Evolutionary conservation across 2,797 vertebrate species (phyloP), one percentile per base, ranked within the genome.

Genomic region (Neoniphon sammara): DNA sequence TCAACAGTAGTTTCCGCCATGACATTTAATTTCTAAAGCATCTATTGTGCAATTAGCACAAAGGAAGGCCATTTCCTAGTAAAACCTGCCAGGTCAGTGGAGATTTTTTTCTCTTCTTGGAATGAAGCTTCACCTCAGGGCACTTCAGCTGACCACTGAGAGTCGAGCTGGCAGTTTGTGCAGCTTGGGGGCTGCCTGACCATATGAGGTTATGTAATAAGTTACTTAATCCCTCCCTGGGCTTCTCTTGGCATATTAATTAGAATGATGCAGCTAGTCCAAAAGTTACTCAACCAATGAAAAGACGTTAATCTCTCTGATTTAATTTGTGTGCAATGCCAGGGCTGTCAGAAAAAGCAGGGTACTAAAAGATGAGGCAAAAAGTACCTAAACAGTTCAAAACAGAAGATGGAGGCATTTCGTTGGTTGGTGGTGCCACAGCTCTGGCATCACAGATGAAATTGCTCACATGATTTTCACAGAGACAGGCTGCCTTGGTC

Each of bases 161-260:
- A 77, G 80, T 66, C 78, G 39, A 59, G 30, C 42, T 72, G 54
- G 56, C 59, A 76, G 46, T 82, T 68, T 75, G 52, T 80, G 69
- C 65, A 68, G 81, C 31, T 39, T 6, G n/a, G 46, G 36, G 56
- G 56, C 75, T 15, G 53, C 65, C 84, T 15, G 47, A 81, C 75
- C 49, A 66, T 63, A 64, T 44, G 52, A 86, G 81, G 86, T 91
- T 91, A 80, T 85, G 75, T 81, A 90, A 91, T 69, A 75, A 66
- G 81, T 49, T 60, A 73, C 66, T 17, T 87, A 83, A 85, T 81
- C 81, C 81, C 68, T 80, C 68, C 56, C 61, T 2, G 3, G 70
- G 68, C 68, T 66, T 84, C 53, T 65, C 62, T 66, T 75, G 76
- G 66, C 9, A 39, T 77, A 63, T 75, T 86, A 83, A 88, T 84